Evolutionary conservation across 1,140 invertebrate genomes (phyloP).

Genomic region (Parapsyche elsis): DNA sequence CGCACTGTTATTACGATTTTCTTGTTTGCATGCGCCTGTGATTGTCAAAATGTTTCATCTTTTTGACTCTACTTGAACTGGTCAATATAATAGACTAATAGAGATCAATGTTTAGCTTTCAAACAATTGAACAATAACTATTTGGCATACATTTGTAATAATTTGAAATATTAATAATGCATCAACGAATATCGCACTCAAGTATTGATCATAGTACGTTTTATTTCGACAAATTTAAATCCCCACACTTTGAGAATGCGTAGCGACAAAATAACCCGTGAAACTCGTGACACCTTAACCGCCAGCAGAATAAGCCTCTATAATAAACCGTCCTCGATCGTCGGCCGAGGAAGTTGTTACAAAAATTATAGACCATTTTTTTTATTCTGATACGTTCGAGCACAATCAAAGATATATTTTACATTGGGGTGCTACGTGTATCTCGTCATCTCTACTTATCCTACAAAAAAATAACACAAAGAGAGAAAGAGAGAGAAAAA

Average conservation of each 20-base stretch:
- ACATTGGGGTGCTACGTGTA: constrained; percentile 23
- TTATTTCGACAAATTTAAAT: no score
- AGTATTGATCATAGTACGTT: no score
- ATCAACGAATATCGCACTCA: no score
- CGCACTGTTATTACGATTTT: constrained; percentile 49
- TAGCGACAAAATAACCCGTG: constrained; percentile 42
- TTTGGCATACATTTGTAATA: no score
- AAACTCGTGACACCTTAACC: constrained; percentile 55
- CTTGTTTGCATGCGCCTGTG: constrained; percentile 16
- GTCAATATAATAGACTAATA: no score
- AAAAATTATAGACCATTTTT: constrained; percentile 54
- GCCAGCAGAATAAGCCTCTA: constrained; percentile 48
- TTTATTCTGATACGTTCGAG: constrained; percentile 4
- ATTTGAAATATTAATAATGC: no score
- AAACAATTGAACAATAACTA: no score
- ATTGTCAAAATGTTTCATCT: constrained; percentile 26
- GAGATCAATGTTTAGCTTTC: no score
- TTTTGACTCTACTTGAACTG: no score
- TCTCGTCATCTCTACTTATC: constrained; percentile 17
- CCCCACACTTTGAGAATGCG: constrained; percentile 33
- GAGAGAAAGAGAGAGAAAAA: neutral
- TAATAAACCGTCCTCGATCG: constrained; percentile 39
- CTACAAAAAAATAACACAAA: constrained; percentile 1
- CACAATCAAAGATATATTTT: constrained; percentile 36
- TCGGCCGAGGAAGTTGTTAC: constrained; percentile 53